Conservation (phyloP, 2,888 invertebrate species). For the Andricus quercusramuli region DNA sequence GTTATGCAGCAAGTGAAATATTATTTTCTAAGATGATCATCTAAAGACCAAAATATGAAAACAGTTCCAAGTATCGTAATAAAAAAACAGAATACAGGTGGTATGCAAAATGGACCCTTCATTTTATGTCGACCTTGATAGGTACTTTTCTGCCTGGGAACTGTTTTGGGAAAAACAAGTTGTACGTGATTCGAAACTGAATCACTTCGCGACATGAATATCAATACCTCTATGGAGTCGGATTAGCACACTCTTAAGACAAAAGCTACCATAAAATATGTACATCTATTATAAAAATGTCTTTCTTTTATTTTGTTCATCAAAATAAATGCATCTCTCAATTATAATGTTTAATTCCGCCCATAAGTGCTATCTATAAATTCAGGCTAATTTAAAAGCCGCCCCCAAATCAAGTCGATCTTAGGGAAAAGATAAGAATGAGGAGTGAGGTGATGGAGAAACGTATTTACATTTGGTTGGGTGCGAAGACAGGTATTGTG, state of each 20-base stretch:
- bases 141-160: slow-evolving; percentile 12
- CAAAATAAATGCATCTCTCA: not conserved
- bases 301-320: no score
- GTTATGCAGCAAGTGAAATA: not conserved
- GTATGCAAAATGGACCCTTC: not conserved
- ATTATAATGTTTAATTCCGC: not conserved
- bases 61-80: not conserved
- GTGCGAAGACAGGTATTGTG: slow-evolving; percentile 44
- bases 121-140: slow-evolving; percentile 2
- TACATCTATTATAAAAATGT: not conserved
- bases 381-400: not conserved
- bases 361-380: not conserved
- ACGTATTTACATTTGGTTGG: slow-evolving; percentile 9
- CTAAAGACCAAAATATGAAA: not conserved
- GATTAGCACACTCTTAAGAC: not conserved
- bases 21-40: not conserved
- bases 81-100: not conserved
- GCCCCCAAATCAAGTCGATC: not conserved
- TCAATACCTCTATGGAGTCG: not conserved
- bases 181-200: slow-evolving; percentile 1
- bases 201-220: not conserved
- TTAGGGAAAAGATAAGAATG: not conserved
- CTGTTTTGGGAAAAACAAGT: not conserved
- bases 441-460: not conserved
- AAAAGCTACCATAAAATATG: not conserved